These are phyloP conservation scores for Brienomyrus longianalis DNA, from an alignment of 2,113 vertebrate genomes.

Conservation along the genomic window DNA sequence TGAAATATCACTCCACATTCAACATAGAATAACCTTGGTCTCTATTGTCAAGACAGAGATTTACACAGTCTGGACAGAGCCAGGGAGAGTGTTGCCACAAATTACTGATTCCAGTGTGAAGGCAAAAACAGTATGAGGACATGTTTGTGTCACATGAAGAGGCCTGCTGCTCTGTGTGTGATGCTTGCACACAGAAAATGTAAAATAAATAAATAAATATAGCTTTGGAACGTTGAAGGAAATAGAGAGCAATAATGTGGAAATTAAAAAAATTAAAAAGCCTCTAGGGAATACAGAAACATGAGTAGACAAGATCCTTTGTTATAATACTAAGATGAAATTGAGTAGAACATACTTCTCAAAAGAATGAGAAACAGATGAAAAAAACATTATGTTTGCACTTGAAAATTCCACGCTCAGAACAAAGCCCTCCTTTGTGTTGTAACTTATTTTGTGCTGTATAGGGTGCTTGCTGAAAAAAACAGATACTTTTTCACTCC, in stretches of 20 bases:
- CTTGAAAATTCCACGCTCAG: not conserved
- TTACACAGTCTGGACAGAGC: not conserved
- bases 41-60: not conserved
- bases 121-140: not conserved
- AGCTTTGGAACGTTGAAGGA: not conserved
- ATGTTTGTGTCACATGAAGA: not conserved
- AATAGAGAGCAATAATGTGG: not conserved
- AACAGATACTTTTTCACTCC: not conserved
- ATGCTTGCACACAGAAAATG: not conserved
- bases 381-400: not conserved
- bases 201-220: not conserved
- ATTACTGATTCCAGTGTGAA: not conserved
- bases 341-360: not conserved
- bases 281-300: not conserved
- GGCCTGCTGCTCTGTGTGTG: not conserved
- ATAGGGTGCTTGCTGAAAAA: not conserved
- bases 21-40: not conserved
- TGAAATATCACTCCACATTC: not conserved
- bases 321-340: not conserved
- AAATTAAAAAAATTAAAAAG: not conserved
- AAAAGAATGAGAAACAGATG: not conserved
- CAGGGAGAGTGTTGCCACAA: not conserved
- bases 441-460: not conserved
- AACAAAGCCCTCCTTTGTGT: constrained; percentile 7
- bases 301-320: not conserved